Evolutionary conservation across 2,113 vertebrate species (phyloP), one percentile per base, ranked within the genome.

Genomic region (Ovis canadensis): DNA sequence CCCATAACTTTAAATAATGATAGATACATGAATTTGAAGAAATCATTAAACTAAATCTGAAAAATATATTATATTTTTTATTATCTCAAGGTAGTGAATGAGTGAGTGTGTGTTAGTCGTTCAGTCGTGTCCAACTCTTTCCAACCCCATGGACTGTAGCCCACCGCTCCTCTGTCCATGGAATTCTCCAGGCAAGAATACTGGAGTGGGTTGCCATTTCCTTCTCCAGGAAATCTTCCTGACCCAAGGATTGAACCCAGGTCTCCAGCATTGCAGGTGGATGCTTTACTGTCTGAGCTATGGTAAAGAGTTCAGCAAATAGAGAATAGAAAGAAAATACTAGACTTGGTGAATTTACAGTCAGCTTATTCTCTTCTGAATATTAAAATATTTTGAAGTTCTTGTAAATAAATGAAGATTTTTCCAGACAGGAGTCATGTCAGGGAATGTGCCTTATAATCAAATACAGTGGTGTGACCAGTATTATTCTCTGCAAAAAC

Each of bases 171-270:
- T 71, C 67, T 71, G 67, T 40, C n/a, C n/a, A 6, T 40, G 10
- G n/a, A 3, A 71, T 71, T 71, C 19, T 40, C 5, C 21, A 71
- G 19, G n/a, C n/a, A 3, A 12, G 67, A 71, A 40, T 40, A 23
- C n/a, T 40, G 5, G 19, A 71, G 19, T 71, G 19, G 19, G 67
- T 40, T 71, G 19, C 67, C 19, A 71, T 40, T 71, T 71, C n/a
- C 67, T 40, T 71, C 67, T 40, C 67, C 67, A 40, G n/a, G 67
- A 5, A 40, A 40, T 71, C 9, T 71, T 71, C 67, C 67, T 0
- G 5, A 71, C n/a, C 19, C 67, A 40, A n/a, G n/a, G n/a, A 40
- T 12, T 0, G 0, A 12, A 71, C 19, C 67, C 10, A 13, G n/a
- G n/a, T 71, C 67, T 40, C 5, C n/a, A 71, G 19, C 19, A 13